These are phyloP conservation scores for Papilio helenus DNA, from an alignment of 1,140 invertebrate genomes.

Conservation along the genomic window DNA sequence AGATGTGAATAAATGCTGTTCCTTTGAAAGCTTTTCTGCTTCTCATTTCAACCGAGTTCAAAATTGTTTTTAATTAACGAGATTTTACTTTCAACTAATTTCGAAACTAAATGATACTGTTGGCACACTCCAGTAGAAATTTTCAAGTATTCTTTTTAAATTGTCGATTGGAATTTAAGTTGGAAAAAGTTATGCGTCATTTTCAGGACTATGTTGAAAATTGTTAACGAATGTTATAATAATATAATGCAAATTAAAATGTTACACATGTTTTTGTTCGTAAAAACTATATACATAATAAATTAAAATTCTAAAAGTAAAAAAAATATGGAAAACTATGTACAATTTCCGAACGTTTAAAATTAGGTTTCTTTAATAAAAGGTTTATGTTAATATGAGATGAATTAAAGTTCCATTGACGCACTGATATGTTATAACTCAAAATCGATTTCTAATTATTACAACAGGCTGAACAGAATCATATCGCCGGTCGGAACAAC, in stretches of 20 bases:
- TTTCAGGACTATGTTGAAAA: background rate
- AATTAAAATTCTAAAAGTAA: too few species aligned
- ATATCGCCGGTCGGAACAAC: background rate
- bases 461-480: conserved; percentile 8
- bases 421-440: background rate
- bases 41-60: background rate
- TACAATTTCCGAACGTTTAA: background rate
- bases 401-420: background rate
- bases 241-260: background rate
- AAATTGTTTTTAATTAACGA: too few species aligned
- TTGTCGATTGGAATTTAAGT: background rate
- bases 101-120: background rate
- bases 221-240: background rate
- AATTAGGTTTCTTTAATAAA: background rate
- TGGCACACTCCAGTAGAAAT: background rate
- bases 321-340: too few species aligned
- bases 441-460: conserved; percentile 15
- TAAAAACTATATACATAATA: too few species aligned
- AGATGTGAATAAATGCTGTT: background rate
- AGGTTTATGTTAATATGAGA: too few species aligned
- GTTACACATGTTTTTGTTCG: background rate
- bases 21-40: conserved; percentile 1
- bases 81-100: background rate
- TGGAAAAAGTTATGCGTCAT: background rate
- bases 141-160: background rate